These are phyloP conservation scores for Ophion obscuratus DNA, from an alignment of 2,888 invertebrate species.

Conservation along the genomic window DNA sequence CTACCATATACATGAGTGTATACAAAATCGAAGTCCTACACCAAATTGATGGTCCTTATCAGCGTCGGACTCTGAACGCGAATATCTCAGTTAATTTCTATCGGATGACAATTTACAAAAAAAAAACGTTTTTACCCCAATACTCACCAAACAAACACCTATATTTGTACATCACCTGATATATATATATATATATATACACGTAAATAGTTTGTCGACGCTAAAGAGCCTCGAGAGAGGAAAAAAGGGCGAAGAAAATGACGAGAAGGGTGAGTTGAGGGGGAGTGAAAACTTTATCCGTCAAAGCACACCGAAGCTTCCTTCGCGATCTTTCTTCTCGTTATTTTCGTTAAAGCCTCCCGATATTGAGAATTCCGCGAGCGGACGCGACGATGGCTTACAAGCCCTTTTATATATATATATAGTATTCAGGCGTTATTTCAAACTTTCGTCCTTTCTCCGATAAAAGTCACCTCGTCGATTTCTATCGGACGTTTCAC, in stretches of 20 bases:
- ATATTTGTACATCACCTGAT: too few relatives aligned
- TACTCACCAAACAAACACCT: too few relatives aligned
- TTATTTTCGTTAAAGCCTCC: slow-evolving; percentile 44
- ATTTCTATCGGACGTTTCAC: not conserved
- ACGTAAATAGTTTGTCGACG: slow-evolving; percentile 10
- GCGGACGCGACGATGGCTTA: slow-evolving; percentile 13
- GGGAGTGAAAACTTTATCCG: slow-evolving; percentile 54
- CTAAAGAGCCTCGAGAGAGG: not conserved
- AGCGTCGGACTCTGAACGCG: too few relatives aligned
- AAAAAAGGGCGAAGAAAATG: not conserved
- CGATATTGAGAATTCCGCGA: slow-evolving; percentile 58
- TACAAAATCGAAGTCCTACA: too few relatives aligned
- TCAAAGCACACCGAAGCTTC: slow-evolving; percentile 22
- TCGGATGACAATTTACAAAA: too few relatives aligned
- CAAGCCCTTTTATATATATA: slow-evolving; percentile 10
- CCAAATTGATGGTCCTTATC: too few relatives aligned
- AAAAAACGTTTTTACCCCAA: too few relatives aligned
- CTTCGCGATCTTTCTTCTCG: slow-evolving; percentile 39
- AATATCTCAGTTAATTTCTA: too few relatives aligned
- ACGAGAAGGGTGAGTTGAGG: not conserved
- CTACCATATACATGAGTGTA: too few relatives aligned
- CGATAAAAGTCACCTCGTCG: not conserved
- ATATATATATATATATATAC: too few relatives aligned
- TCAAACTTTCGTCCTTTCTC: not conserved
- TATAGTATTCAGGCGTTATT: slow-evolving; percentile 35